Evolutionary conservation across 1,140 invertebrate species (phyloP).

Genomic region (Tetramorium parvispinum): DNA sequence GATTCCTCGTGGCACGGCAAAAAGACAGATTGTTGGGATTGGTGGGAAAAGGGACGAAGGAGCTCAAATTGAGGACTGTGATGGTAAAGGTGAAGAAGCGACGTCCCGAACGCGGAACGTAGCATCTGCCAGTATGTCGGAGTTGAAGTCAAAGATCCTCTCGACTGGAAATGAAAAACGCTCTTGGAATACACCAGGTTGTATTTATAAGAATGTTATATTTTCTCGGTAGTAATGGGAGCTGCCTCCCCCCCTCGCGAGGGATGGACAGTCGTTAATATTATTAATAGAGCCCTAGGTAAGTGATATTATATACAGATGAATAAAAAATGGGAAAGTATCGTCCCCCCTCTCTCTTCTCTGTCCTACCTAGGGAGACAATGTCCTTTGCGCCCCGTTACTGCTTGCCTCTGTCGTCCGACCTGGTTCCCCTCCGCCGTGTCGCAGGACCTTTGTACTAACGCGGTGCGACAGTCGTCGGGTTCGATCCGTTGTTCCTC

Average conservation of each 20-base stretch:
- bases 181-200: conserved; percentile 64
- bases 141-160: neutral
- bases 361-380: conserved; percentile 38
- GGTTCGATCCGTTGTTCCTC: conserved; percentile 50
- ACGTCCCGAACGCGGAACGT: neutral
- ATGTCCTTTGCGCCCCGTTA: conserved; percentile 47
- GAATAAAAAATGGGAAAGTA: conserved; percentile 81
- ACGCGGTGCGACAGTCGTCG: conserved; percentile 64
- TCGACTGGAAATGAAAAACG: conserved; percentile 59
- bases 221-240: conserved; percentile 83
- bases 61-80: neutral
- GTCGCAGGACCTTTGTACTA: conserved; percentile 74
- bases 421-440: conserved; percentile 16
- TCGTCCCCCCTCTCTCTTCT: conserved; percentile 39
- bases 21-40: conserved; percentile 18
- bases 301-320: conserved; percentile 85
- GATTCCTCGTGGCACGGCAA: conserved; percentile 16
- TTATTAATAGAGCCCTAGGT: conserved; percentile 84
- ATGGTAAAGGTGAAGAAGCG: neutral
- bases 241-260: conserved; percentile 74
- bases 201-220: conserved; percentile 86
- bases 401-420: conserved; percentile 24
- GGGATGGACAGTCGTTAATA: conserved; percentile 80
- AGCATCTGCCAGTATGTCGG: conserved; percentile 8
- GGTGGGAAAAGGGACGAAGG: neutral